Conservation (phyloP, 1,140 invertebrate genomes). For the Drosophila kikkawai region DNA sequence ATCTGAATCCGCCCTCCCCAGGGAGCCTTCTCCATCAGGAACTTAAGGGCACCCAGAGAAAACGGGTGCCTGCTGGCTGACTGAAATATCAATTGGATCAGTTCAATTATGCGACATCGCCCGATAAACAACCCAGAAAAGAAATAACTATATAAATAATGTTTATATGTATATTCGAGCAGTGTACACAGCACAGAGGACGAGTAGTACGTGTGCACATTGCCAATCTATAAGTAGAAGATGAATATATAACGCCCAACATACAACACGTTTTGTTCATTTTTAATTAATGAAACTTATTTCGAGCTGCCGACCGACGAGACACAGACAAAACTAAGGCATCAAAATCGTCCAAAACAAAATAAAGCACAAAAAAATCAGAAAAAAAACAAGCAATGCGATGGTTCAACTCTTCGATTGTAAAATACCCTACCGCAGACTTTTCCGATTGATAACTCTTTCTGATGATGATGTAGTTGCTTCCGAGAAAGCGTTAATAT, state of each 20-base stretch:
- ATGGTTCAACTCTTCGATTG: neutral
- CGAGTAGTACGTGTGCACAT: constrained; percentile 48
- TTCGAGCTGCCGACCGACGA: constrained; percentile 44
- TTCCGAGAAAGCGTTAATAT: neutral
- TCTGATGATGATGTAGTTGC: neutral
- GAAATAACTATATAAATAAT: constrained; percentile 44
- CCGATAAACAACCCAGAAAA: constrained; percentile 38
- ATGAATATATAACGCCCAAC: constrained; percentile 50
- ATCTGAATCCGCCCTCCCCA: constrained; percentile 7
- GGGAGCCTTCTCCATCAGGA: neutral
- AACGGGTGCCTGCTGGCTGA: neutral
- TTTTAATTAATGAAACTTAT: constrained; percentile 81
- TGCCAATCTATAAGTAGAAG: constrained; percentile 55
- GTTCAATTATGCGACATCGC: constrained; percentile 45
- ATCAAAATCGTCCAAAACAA: constrained; percentile 32
- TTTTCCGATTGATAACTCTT: neutral
- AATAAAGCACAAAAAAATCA: constrained; percentile 20
- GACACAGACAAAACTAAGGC: constrained; percentile 59
- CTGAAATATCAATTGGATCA: constrained; percentile 32
- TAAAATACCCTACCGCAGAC: constrained; percentile 9
- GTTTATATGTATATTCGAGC: constrained; percentile 6
- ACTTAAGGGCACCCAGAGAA: neutral
- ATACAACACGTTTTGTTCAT: constrained; percentile 73
- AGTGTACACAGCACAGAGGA: constrained; percentile 19
- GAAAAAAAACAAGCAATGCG: neutral